Base-by-base conservation (phyloP, 2,797 vertebrate genomes). In the Orientallactaga sibirica region DNA sequence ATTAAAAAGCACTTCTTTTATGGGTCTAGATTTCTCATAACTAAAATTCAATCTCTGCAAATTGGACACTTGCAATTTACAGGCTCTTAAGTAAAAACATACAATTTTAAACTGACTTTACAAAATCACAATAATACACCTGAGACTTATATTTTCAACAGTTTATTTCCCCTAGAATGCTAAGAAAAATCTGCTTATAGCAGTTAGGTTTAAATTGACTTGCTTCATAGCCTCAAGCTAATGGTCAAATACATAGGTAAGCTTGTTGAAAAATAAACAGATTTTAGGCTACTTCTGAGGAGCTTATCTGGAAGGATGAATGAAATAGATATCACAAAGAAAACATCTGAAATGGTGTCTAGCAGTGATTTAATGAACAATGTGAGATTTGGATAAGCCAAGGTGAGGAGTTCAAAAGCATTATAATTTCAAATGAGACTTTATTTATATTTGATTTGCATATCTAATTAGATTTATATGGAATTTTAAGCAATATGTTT, bases 21-120 rank as follows among this genome's bases (percentile, higher is more conserved):
- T 33, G 2, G 80, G 25, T 68, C 68, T 92, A 66, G 80, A 81
- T 82, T 81, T 95, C 24, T 94, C 74, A 73, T 93, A 93, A 88
- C 58, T 87, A 92, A 94, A 92, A 96, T 90, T 27, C 27, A 75
- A 48, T 75, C 67, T 77, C 25, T 89, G 27, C 3, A 88, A 80
- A 95, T 15, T 89, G 41, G 83, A 84, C n/a, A 92, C 52, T 88
- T 58, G 27, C 16, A 84, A 12, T 93, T 92, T 25, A 19, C 25
- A 88, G 22, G 15, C 2, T 70, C 15, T 67, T 81, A 92, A 66
- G 8, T 93, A 20, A 88, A 95, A 96, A 82, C 25, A 88, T 2
- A 77, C 19, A 20, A 52, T 73, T 94, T 92, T 88, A 79, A n/a
- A 81, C 9, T 22, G 12, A 84, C 12, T 88, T 92, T 68, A 70